Base-by-base conservation (phyloP, 2,113 vertebrate species). In the Cyprichromis sp. region DNA sequence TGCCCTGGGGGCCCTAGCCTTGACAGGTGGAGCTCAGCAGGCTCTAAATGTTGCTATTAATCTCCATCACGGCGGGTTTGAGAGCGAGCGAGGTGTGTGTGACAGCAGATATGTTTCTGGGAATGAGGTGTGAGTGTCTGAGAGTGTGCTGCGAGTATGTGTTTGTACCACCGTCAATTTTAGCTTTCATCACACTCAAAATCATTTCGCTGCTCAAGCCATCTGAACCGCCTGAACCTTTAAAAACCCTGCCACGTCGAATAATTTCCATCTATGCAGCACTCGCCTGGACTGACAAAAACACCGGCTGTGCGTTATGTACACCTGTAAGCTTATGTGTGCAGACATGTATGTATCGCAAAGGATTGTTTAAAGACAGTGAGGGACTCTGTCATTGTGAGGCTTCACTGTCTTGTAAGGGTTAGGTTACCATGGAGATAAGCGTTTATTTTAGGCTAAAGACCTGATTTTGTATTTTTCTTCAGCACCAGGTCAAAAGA, bases 11-110 rank as follows among this genome's bases (percentile, higher is more conserved):
- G 89, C 76, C 61, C 31, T 73, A 73, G 86, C 90, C 68, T 78
- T 94, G 92, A 93, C 95, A 95, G 95, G 95, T 95, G 95, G 92
- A 93, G 91, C 94, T 95, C 93, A 94, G 93, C 92, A 68, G 91
- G 91, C 92, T 91, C 86, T 95, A 95, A 95, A 91, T 71, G 94
- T 91, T 87, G 92, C 91, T 85, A 94, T 95, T 95, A 95, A 94
- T 95, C 95, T 95, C 90, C 91, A 92, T 95, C 91, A 88, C 81
- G 71, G 89, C 89, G 31, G 86, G 89, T 84, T 76, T 71, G 91
- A 89, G 81, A 91, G 93, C 47, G 5, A 76, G 86, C 59, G 42
- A 83, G 83, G 87, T 81, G 90, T 81, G 85, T 93, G 91, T 94
- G 92, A 94, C 91, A 89, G 86, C 78, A 92, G 92, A 93, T 92